Conservation (phyloP, 2,888 invertebrate genomes). For the Pecten maximus region DNA sequence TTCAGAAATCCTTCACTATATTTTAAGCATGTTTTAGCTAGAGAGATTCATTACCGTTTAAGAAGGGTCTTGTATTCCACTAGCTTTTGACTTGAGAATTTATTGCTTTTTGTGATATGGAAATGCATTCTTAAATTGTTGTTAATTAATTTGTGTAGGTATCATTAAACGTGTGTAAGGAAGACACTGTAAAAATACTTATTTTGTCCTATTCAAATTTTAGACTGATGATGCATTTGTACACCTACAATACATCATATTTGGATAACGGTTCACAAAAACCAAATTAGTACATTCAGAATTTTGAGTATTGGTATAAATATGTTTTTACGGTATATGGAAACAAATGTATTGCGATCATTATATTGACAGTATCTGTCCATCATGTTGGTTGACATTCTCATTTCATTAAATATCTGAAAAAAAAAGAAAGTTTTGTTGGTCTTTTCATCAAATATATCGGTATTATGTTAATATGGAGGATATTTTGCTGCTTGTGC, state of each 20-base stretch:
- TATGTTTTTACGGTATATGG: not conserved
- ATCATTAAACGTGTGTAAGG: not conserved
- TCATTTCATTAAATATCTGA: conserved; percentile 27
- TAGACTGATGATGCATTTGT: too few relatives aligned
- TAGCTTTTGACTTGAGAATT: not conserved
- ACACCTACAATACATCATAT: too few relatives aligned
- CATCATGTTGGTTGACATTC: not conserved
- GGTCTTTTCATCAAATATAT: not conserved
- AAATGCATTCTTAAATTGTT: not conserved
- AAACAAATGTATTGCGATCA: not conserved
- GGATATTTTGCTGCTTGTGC: too few relatives aligned
- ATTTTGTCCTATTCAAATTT: not conserved
- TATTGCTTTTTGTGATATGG: not conserved
- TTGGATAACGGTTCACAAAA: too few relatives aligned
- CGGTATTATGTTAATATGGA: too few relatives aligned
- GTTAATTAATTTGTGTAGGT: not conserved
- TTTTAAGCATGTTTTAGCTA: not conserved
- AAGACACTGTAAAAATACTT: not conserved
- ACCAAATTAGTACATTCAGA: too few relatives aligned
- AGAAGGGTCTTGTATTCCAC: not conserved
- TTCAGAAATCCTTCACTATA: not conserved
- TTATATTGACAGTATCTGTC: not conserved
- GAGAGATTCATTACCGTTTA: not conserved
- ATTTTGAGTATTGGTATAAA: too few relatives aligned
- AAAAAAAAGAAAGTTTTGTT: not conserved